These are phyloP conservation scores for Coenobita brevimanus DNA, from an alignment of 1,140 invertebrate species.

Conservation along the genomic window DNA sequence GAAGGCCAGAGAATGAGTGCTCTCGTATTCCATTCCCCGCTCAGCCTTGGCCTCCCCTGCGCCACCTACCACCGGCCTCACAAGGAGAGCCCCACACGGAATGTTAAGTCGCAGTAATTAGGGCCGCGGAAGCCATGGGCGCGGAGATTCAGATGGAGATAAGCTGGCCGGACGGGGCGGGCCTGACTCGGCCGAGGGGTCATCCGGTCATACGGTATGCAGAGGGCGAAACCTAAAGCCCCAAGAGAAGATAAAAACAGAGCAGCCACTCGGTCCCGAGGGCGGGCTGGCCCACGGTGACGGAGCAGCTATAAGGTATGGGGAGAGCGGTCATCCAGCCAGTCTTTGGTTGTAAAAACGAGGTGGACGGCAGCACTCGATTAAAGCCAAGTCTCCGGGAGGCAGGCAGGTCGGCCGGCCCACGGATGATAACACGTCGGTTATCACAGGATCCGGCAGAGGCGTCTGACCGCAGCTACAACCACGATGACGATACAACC, in stretches of 20 bases:
- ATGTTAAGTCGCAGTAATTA: slow-evolving; percentile 63
- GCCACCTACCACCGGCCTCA: slow-evolving; percentile 32
- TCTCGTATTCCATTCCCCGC: slow-evolving; percentile 28
- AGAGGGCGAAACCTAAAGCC: slow-evolving; percentile 51
- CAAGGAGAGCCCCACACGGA: slow-evolving; percentile 48
- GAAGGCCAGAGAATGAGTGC: slow-evolving; percentile 31
- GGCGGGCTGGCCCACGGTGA: slow-evolving; percentile 54
- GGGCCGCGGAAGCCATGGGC: slow-evolving; percentile 51
- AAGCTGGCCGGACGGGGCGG: slow-evolving; percentile 30
- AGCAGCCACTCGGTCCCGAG: slow-evolving; percentile 37
- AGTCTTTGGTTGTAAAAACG: slow-evolving; percentile 51
- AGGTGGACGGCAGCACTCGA: slow-evolving; percentile 53
- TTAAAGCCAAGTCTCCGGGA: slow-evolving; percentile 33
- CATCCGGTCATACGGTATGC: slow-evolving; percentile 57
- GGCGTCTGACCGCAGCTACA: neutral
- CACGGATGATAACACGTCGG: neutral
- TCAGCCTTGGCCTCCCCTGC: neutral
- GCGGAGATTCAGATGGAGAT: slow-evolving; percentile 51
- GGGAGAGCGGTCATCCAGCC: slow-evolving; percentile 49
- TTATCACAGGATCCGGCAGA: neutral
- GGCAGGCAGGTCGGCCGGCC: slow-evolving; percentile 14
- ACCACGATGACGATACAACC: neutral
- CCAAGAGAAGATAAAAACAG: slow-evolving; percentile 47
- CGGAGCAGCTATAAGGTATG: slow-evolving; percentile 56
- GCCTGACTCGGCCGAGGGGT: slow-evolving; percentile 24